Evolutionary conservation across 2,113 vertebrate genomes (phyloP), one percentile per base, ranked within the genome.

Genomic region (Plecotus auritus): DNA sequence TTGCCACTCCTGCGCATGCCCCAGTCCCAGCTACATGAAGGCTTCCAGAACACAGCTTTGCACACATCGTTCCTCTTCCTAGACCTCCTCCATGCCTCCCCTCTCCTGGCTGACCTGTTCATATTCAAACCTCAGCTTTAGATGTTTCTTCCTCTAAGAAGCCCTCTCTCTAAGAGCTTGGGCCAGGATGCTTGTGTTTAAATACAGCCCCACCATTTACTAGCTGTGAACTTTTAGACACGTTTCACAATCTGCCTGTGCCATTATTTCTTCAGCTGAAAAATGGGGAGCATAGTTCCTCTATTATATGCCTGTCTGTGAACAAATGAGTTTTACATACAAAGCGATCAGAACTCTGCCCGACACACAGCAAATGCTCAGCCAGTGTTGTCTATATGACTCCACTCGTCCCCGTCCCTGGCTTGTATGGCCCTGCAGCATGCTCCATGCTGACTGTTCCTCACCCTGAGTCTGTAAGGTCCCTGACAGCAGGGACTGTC

Each of bases 311-410:
- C 10, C 42, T 76, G 30, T 18, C 37, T n/a, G 47, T 16, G 54
- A 73, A 78, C 85, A 69, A 73, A 22, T 56, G 64, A 56, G 28
- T 42, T 76, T 7, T 12, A 37, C 42, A 22, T 7, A 12, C 6
- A 35, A 77, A 56, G 59, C 69, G n/a, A 59, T 42, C 66, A 73
- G 4, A 49, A 37, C 66, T 14, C 5, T 28, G 85, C 22, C 9
- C 2, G 30, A 64, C 42, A 30, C 22, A 30, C 22, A 30, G 37
- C 35, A 2, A 30, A 47, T 11, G 7, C 45, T 30, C 72, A 16
- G n/a, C 49, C 32, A 11, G 1, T 20, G 8, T 3, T 0, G 26
- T 37, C 37, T 42, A 0, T 1, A 1, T n/a, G 13, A 16, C 1
- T 51, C 61, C n/a, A 0, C 13, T 8, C 2, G 1, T 14, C 40